A percentile compares a stretch with the other conserved stretches of the same genome.
phyloP scores from a whole-genome alignment of 1,140 invertebrate genomes.

The Triops longicaudatus region DNA sequence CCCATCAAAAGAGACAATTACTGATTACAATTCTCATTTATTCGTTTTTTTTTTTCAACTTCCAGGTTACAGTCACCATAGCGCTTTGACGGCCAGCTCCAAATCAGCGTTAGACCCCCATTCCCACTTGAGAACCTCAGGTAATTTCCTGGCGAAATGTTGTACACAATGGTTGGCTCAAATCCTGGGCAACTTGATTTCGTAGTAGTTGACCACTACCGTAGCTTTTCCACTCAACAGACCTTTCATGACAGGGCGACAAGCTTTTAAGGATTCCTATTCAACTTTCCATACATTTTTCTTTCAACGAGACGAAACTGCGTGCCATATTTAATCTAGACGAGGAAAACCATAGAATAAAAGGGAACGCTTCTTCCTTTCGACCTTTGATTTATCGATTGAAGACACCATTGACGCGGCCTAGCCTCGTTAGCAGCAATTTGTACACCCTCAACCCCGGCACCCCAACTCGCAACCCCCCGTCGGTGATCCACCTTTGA shows the following conservation, averaged over 20 bases:
- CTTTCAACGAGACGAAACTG: not conserved
- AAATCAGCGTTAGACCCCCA: not conserved
- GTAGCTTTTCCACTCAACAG: not conserved
- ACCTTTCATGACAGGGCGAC: not conserved
- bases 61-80: not conserved
- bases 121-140: constrained; percentile 8
- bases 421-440: constrained; percentile 6
- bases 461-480: constrained; percentile 1
- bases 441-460: constrained; percentile 1
- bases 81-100: not conserved
- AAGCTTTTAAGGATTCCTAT: constrained; percentile 8
- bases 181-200: not conserved
- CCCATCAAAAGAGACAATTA: no score
- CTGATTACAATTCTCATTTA: not conserved
- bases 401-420: not conserved
- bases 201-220: not conserved
- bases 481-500: not conserved
- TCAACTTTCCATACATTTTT: not conserved
- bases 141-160: not conserved
- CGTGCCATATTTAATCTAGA: not conserved
- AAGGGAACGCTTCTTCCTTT: not conserved
- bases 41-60: not conserved
- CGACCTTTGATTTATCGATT: constrained; percentile 12
- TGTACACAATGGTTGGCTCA: not conserved
- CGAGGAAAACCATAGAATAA: not conserved